These are phyloP conservation scores for Lucilia sericata DNA, from an alignment of 1,140 invertebrate genomes.

Conservation along the genomic window DNA sequence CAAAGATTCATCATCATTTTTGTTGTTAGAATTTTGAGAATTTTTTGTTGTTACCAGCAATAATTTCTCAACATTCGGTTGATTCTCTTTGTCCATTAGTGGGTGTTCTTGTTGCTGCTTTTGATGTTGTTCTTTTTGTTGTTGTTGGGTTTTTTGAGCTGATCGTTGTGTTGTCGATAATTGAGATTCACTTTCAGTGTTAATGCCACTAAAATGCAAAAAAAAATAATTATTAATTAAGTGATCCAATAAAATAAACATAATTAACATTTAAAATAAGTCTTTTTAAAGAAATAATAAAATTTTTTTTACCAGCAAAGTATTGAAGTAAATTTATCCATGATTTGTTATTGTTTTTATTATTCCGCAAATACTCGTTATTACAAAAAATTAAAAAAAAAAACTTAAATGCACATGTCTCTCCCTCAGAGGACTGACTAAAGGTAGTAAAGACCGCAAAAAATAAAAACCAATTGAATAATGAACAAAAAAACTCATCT, in stretches of 20 bases:
- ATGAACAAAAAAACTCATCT: neutral
- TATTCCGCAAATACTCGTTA: neutral
- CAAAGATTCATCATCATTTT: neutral
- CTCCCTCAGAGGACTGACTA: neutral
- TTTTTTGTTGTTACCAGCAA: neutral
- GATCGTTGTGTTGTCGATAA: neutral
- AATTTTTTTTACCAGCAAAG: neutral
- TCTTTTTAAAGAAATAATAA: neutral
- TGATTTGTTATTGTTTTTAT: neutral
- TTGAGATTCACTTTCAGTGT: constrained; percentile 30
- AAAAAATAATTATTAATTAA: constrained; percentile 4
- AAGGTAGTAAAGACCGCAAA: neutral
- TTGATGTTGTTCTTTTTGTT: neutral
- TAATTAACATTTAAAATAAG: neutral
- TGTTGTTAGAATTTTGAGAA: neutral
- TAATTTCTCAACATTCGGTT: neutral
- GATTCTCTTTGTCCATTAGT: constrained; percentile 31
- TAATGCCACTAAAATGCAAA: constrained; percentile 16
- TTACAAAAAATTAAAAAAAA: neutral
- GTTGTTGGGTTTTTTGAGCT: neutral
- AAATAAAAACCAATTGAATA: neutral
- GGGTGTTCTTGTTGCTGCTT: constrained; percentile 30
- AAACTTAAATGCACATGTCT: constrained; percentile 10
- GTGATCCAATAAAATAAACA: too few relatives aligned
- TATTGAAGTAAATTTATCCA: neutral